A percentile compares a stretch with the other conserved stretches of the same genome.
These are phyloP conservation scores for Heliconius ethilla DNA, from an alignment of 2,888 invertebrate genomes.

Conservation along the genomic window DNA sequence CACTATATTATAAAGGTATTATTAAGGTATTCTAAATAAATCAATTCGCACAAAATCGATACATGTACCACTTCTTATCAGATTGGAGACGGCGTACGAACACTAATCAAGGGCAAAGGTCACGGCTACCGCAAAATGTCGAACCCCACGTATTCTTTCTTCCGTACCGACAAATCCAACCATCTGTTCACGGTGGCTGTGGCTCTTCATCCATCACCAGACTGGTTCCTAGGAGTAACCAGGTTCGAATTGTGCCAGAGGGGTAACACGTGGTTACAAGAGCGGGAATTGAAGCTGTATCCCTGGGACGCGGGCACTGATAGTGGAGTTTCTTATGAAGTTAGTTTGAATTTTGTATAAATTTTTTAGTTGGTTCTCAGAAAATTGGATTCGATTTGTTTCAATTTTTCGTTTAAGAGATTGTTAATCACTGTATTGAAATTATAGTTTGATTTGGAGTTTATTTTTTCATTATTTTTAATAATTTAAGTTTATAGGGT, in stretches of 20 bases:
- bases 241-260: constrained; percentile 92
- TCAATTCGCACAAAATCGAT: no score
- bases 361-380: not conserved
- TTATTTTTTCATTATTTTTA: no score
- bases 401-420: no score
- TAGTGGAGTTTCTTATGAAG: constrained; percentile 94
- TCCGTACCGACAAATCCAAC: constrained; percentile 65
- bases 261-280: constrained; percentile 94
- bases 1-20: no score
- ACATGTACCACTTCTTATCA: constrained; percentile 40
- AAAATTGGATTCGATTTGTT: not conserved
- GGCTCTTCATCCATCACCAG: constrained; percentile 85
- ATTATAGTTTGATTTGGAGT: no score
- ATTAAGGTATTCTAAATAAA: no score
- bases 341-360: constrained; percentile 55
- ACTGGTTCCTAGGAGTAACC: constrained; percentile 97
- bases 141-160: constrained; percentile 66
- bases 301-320: constrained; percentile 99
- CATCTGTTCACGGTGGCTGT: constrained; percentile 67
- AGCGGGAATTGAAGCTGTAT: constrained; percentile 91
- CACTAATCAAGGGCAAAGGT: constrained; percentile 73
- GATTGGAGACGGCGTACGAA: constrained; percentile 71
- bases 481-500: no score
- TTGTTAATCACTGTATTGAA: no score
- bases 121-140: constrained; percentile 71